Base-by-base conservation (phyloP, 2,888 invertebrate genomes). In the Metopia argyrocephala region DNA sequence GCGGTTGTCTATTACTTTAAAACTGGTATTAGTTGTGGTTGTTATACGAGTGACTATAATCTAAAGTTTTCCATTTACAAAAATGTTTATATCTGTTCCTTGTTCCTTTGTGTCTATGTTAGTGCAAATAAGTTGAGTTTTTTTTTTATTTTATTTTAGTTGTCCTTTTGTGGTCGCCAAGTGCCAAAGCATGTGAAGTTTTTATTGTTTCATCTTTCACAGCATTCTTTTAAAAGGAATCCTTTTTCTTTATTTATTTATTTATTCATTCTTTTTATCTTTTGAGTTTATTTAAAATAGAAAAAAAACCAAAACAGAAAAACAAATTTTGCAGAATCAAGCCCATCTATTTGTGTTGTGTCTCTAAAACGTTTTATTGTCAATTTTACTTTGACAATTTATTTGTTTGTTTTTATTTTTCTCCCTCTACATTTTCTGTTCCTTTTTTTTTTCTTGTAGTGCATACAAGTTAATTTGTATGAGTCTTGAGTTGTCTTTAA, bases 91-190 rank as follows among this genome's bases (percentile, higher is more conserved):
- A 15, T 9, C 15, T 38, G 38, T 38, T 12, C 9, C 12, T 12
- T 38, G 38, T 38, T 9, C 2, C 12, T 15, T 31, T 46, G 68
- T 9, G 6, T 45, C 2, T 57, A 12, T 59, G 54, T 62, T 27
- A 25, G 50, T 15, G 3, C 59, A 38, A 38, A 38, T 38, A 38
- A 12, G 3, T 12, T 1, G 0, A 38, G 9, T 38, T 56, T 45
- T 54, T 57, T 50, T 57, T 52, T 68, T 45, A 20, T 56, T 15
- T 28, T 61, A 54, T 66, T 38, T 25, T 38, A 46, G 59, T 59
- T 82, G 80, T 75, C 59, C 78, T 80, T 80, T 76, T 82, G 80
- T 65, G 79, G 82, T 80, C 78, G 82, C 74, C 75, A 64, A 75
- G 56, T 71, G 68, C 59, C 75, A 76, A 56, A 78, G 81, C 65